Conservation (phyloP, 2,888 invertebrate genomes). For the Diplolepis rosae region DNA sequence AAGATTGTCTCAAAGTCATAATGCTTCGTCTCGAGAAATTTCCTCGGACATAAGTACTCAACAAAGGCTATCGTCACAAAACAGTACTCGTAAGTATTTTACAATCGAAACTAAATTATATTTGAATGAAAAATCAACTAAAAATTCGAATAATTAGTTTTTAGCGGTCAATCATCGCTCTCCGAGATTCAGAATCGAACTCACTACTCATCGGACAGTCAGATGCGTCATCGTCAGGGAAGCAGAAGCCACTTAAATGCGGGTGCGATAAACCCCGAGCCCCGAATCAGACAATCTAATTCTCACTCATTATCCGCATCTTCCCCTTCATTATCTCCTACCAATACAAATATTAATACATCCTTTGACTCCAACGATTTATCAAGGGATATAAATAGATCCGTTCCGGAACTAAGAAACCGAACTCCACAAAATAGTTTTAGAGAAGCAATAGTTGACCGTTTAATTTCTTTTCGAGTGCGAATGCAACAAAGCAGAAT, state of each 20-base stretch:
- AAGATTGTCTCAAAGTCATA: slow-evolving; percentile 12
- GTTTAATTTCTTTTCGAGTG: slow-evolving; percentile 53
- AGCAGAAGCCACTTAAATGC: slow-evolving; percentile 12
- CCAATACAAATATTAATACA: slow-evolving; percentile 20
- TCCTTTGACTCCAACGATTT: slow-evolving; percentile 33
- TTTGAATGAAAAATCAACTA: too few relatives aligned
- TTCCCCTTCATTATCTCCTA: slow-evolving; percentile 6
- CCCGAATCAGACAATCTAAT: slow-evolving; percentile 36
- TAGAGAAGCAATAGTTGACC: slow-evolving; percentile 55
- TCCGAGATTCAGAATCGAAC: slow-evolving; percentile 40
- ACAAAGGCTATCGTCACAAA: neutral
- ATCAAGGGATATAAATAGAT: slow-evolving; percentile 48
- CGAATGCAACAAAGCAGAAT: slow-evolving; percentile 53
- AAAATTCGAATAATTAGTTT: slow-evolving; percentile 33
- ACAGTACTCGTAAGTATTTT: slow-evolving; percentile 9
- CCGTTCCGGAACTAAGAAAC: slow-evolving; percentile 47
- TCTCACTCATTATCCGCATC: slow-evolving; percentile 30
- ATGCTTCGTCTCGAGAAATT: neutral
- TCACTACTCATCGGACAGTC: slow-evolving; percentile 40
- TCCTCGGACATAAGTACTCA: neutral
- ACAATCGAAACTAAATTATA: too few relatives aligned
- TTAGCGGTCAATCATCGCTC: slow-evolving; percentile 15
- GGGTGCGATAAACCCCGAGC: slow-evolving; percentile 18
- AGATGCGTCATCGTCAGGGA: slow-evolving; percentile 31
- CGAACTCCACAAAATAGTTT: slow-evolving; percentile 52